Evolutionary conservation across 37 sponge, comb jelly and placozoan genomes (phyloP), one percentile per base, ranked within the genome.

Genomic region (Tethya wilhelma): DNA sequence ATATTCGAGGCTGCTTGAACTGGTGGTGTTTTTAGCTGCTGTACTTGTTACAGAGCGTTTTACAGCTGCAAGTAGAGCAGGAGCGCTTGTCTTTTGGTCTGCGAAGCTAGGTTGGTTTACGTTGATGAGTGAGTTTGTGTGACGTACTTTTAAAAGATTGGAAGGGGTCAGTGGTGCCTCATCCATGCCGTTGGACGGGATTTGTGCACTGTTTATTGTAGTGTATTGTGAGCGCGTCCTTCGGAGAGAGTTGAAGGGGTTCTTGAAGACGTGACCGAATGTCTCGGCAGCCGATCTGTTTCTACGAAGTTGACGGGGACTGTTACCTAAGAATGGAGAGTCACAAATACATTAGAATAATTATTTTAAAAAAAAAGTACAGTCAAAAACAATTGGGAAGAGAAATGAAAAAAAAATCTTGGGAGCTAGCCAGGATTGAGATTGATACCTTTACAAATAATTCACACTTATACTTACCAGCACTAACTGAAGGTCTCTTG

Each of bases 231-330:
- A 75, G n/a, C 59, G 31, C 28, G 75, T 39, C 20, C 75, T 33
- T 36, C 58, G 25, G 19, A 75, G 59, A 34, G 73, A 49, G 38
- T 8, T 75, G 60, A 75, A 75, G 14, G 55, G n/a, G 42, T 36
- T 75, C 28, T 60, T 12, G 7, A 60, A 26, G 28, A 60, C 26
- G 7, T 23, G 6, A 1, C 43, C 23, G n/a, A 58, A 2, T 20
- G 26, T 38, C 60, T 57, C 58, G 32, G 75, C 75, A 34, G 33
- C 38, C 9, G 59, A 59, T 3, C 41, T 22, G 38, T 25, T 28
- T 57, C 75, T 4, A 6, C 42, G 9, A 5, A 75, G 41, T 26
- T 58, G 63, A 7, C 7, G 63, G 22, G 59, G 58, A 32, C 75
- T 75, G 42, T 36, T 72, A 4, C 73, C 73, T 72, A 14, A n/a